Conservation (phyloP, 2,113 vertebrate species). For the Marmota flaviventris region DNA sequence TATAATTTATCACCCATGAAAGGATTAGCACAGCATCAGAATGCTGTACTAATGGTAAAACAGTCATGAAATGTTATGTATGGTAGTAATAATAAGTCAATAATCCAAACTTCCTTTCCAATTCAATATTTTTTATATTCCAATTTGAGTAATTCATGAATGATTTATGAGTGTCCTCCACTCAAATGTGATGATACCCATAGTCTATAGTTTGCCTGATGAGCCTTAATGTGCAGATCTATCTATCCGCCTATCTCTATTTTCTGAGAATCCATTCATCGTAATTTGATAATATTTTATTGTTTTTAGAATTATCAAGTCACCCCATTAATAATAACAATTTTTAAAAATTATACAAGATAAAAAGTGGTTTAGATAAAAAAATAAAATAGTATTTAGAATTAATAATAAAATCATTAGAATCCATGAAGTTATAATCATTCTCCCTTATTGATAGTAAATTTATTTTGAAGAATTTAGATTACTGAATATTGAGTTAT, state of each 20-base stretch:
- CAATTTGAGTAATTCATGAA: background rate
- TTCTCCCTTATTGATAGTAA: background rate
- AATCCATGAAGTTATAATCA: background rate
- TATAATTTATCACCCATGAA: background rate
- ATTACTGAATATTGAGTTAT: background rate
- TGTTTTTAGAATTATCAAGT: slow-evolving; percentile 7
- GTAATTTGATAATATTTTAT: slow-evolving; percentile 6
- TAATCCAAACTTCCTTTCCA: background rate
- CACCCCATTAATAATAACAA: background rate
- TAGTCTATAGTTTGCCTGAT: background rate
- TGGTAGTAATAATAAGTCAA: background rate
- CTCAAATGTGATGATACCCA: background rate
- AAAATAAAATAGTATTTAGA: background rate
- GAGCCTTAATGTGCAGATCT: background rate
- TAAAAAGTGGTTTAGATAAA: background rate
- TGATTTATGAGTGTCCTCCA: background rate
- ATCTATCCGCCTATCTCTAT: background rate
- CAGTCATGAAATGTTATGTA: background rate
- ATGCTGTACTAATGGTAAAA: background rate
- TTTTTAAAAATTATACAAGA: background rate
- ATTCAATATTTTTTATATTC: background rate
- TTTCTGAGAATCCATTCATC: background rate
- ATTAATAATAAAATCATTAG: slow-evolving; percentile 38
- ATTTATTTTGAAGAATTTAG: background rate
- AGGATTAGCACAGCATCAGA: background rate